A percentile compares a stretch with the other conserved stretches of the same genome.
These are phyloP conservation scores for Ormyrus nitidulus DNA, from an alignment of 2,888 invertebrate genomes.

Conservation along the genomic window DNA sequence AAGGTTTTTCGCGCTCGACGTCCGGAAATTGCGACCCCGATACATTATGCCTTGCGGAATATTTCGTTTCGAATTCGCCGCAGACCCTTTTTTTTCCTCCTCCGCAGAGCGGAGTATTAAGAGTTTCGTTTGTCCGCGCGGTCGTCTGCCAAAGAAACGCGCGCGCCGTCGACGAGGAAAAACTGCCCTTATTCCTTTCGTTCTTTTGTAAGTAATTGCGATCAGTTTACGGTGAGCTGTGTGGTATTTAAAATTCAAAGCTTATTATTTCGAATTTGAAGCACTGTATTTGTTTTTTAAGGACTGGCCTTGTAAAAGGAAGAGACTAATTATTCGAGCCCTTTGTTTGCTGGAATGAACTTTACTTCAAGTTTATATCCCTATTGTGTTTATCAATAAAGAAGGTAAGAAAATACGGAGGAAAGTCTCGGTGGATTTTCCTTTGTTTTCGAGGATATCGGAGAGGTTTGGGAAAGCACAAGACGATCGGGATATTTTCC, in stretches of 20 bases:
- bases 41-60: slow-evolving; percentile 47
- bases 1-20: slow-evolving; percentile 4
- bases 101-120: not conserved
- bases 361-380: not conserved
- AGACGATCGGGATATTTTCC: slow-evolving; percentile 29
- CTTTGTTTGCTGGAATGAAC: not conserved
- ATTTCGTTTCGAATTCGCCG: slow-evolving; percentile 41
- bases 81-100: slow-evolving; percentile 21
- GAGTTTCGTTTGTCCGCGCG: slow-evolving; percentile 13
- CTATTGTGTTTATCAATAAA: slow-evolving; percentile 7
- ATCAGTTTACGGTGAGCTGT: no score
- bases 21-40: slow-evolving; percentile 52
- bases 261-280: no score
- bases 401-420: not conserved
- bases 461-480: not conserved
- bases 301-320: no score
- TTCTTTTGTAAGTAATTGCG: not conserved
- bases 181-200: not conserved
- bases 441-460: slow-evolving; percentile 14
- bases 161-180: not conserved
- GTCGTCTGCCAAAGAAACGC: slow-evolving; percentile 6
- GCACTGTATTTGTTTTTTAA: not conserved
- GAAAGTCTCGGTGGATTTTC: not conserved
- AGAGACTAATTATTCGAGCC: no score
- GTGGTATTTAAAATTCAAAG: no score